phyloP scores from a whole-genome alignment of 2,888 invertebrate genomes.

The Drosophila barbarae region DNA sequence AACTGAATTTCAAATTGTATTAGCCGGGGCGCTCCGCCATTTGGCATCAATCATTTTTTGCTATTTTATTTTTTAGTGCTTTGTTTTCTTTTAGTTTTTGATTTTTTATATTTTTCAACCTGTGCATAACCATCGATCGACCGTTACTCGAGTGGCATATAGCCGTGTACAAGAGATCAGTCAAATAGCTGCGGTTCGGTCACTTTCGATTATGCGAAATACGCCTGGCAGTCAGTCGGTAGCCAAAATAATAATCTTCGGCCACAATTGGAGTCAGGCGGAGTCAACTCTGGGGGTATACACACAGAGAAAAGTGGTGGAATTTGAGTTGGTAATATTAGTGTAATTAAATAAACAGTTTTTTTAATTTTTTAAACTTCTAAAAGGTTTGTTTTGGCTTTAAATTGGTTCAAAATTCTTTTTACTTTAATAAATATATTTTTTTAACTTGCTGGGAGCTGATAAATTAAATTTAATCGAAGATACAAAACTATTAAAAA shows the following conservation, averaged over 20 bases:
- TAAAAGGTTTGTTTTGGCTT: background rate
- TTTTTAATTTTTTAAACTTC: background rate
- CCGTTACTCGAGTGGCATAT: conserved; percentile 42
- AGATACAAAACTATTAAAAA: no score
- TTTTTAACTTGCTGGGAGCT: no score
- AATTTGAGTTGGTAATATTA: background rate
- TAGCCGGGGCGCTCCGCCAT: conserved; percentile 56
- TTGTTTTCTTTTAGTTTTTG: conserved; percentile 13
- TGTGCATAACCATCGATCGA: conserved; percentile 54
- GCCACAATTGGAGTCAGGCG: conserved; percentile 52
- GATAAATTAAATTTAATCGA: no score
- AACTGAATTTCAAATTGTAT: conserved; percentile 71
- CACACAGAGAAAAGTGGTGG: background rate
- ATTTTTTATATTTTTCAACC: conserved; percentile 48
- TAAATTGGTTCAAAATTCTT: background rate
- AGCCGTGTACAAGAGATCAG: conserved; percentile 56
- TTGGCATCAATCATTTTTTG: conserved; percentile 72
- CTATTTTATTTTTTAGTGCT: conserved; percentile 22
- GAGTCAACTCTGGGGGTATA: conserved; percentile 13
- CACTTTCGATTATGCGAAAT: conserved; percentile 74
- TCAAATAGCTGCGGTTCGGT: conserved; percentile 68
- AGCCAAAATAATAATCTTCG: conserved; percentile 72
- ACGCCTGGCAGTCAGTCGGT: conserved; percentile 64
- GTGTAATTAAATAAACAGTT: background rate
- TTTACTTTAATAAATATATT: no score